Evolutionary conservation across 2,888 invertebrate genomes (phyloP), one percentile per base, ranked within the genome.

Genomic region (Eubasilissa splendida): DNA sequence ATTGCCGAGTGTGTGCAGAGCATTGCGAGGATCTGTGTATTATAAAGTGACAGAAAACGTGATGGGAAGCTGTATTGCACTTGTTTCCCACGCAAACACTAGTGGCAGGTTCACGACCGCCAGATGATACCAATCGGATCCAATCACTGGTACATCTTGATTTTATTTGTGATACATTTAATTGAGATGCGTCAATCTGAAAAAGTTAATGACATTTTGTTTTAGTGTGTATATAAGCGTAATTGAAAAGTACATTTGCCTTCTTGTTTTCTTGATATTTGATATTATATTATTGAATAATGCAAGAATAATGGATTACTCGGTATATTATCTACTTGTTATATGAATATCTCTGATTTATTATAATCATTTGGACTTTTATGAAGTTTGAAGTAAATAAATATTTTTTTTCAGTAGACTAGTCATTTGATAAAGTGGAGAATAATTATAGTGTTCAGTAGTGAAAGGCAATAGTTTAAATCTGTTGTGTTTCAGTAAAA

Each of bases 71-170:
- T 79, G 76, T 60, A 63, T 63, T 53, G 70, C 74, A 42, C 60
- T 50, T 68, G 71, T 79, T 81, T 81, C 81, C 81, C 81, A 81
- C 81, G 81, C 81, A 81, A 77, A 77, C 60, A 81, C 80, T 78
- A 77, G 80, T 77, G 80, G 80, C 80, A 77, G 76, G 71, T 79
- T 78, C 81, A 79, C 81, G 81, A 81, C 79, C 79, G 79, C 74
- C 78, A 78, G 81, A 81, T 81, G 78, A 79, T 79, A 74, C 73
- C 68, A 81, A 73, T 81, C 74, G 75, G 63, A 71, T 79, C 76
- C 75, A 78, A 78, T 81, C 70, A 79, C 33, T 78, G 71, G 78
- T 78, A 73, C 31, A 68, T 77, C 56, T 63, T 52, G 59, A 56
- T 66, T 66, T 63, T 63, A 54, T 76, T 63, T 63, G 63, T 76